These are phyloP conservation scores for Xyrichtys novacula DNA, from an alignment of 2,797 vertebrate genomes.

Conservation along the genomic window DNA sequence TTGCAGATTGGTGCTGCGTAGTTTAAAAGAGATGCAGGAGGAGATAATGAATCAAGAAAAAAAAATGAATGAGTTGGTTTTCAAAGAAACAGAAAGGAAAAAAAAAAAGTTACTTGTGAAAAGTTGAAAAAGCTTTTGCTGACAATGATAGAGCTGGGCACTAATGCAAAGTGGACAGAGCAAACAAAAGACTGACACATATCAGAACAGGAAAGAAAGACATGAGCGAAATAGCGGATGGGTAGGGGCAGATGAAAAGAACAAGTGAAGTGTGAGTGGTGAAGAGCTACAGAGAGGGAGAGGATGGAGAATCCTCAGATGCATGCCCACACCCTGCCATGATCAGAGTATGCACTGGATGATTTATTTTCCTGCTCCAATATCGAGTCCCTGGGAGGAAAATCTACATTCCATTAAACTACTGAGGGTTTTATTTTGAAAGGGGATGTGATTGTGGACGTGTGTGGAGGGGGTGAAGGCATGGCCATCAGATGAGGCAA, in stretches of 20 bases:
- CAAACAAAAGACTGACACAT: conserved; percentile 35
- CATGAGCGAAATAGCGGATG: conserved; percentile 75
- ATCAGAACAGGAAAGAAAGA: conserved; percentile 43
- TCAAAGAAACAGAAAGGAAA: conserved; percentile 16
- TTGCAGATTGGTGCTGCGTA: not conserved
- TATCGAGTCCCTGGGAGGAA: conserved; percentile 50
- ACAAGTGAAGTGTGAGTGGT: conserved; percentile 70
- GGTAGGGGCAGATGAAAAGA: conserved; percentile 67
- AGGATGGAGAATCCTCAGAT: conserved; percentile 55
- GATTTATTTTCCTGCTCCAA: conserved; percentile 67
- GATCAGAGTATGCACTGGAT: conserved; percentile 68
- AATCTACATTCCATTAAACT: conserved; percentile 71
- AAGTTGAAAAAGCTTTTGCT: conserved; percentile 7
- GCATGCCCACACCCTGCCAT: conserved; percentile 67
- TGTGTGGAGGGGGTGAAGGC: conserved; percentile 40
- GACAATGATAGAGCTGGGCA: conserved; percentile 36
- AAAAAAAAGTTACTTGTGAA: not conserved
- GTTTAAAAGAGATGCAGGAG: conserved; percentile 2
- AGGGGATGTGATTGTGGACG: conserved; percentile 48
- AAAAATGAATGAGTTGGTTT: conserved; percentile 1
- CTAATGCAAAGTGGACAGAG: conserved; percentile 40
- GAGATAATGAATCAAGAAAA: not conserved
- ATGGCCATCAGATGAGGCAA: conserved; percentile 53
- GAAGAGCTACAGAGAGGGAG: conserved; percentile 49
- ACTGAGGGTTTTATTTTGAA: conserved; percentile 70